Evolutionary conservation across 2,888 invertebrate genomes (phyloP).

Genomic region (Zygaena filipendulae): DNA sequence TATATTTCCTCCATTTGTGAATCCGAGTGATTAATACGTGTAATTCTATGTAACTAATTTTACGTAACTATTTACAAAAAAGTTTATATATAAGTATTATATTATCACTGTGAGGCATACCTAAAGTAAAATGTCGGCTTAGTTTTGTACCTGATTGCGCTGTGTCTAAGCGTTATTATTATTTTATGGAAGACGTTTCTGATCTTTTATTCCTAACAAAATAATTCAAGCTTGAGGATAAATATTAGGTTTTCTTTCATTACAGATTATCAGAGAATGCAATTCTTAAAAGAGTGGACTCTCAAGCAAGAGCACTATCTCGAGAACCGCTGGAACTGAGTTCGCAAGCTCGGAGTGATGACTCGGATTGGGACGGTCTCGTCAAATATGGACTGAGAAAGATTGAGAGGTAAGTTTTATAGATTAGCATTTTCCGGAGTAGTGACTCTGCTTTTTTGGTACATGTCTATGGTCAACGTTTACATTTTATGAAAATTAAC

Average conservation of each 20-base stretch:
- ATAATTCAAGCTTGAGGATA: neutral
- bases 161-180: too few relatives aligned
- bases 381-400: slow-evolving; percentile 82
- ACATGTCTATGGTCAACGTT: neutral
- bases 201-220: too few relatives aligned
- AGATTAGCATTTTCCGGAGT: neutral
- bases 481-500: neutral
- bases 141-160: too few relatives aligned
- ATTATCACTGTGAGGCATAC: too few relatives aligned
- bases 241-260: slow-evolving; percentile 7
- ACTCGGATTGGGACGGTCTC: slow-evolving; percentile 84
- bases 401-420: slow-evolving; percentile 69
- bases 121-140: too few relatives aligned
- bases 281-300: slow-evolving; percentile 74
- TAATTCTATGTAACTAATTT: too few relatives aligned
- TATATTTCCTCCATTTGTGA: too few relatives aligned
- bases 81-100: too few relatives aligned
- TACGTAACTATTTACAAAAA: too few relatives aligned
- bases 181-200: too few relatives aligned
- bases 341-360: slow-evolving; percentile 75
- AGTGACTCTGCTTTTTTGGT: slow-evolving; percentile 1
- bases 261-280: slow-evolving; percentile 76
- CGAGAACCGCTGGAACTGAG: slow-evolving; percentile 80
- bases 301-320: slow-evolving; percentile 74
- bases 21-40: too few relatives aligned